Conservation (phyloP, 2,888 invertebrate genomes). For the Cinara cedri region DNA sequence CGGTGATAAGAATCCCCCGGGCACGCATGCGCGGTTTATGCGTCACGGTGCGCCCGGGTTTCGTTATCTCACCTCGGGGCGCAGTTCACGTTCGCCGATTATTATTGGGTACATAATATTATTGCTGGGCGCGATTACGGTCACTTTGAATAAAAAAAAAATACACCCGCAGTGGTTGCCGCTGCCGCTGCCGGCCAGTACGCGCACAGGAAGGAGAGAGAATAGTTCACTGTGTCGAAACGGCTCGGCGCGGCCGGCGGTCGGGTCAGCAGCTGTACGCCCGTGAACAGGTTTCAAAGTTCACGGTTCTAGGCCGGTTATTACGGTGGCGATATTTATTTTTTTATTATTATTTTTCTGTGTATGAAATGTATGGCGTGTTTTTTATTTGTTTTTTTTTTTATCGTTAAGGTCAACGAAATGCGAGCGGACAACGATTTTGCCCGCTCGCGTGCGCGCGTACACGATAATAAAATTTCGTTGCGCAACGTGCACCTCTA, state of each 20-base stretch:
- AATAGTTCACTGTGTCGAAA: slow-evolving; percentile 44
- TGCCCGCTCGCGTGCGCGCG: neutral
- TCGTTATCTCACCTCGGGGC: too few relatives aligned
- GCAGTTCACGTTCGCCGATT: too few relatives aligned
- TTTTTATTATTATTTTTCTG: neutral
- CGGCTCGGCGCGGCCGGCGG: too few relatives aligned
- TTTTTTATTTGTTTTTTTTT: neutral
- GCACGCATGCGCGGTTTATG: too few relatives aligned
- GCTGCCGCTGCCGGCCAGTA: too few relatives aligned
- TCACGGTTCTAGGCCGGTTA: slow-evolving; percentile 42
- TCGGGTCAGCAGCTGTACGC: neutral
- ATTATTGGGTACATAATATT: too few relatives aligned
- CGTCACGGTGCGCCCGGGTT: too few relatives aligned
- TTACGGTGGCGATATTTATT: neutral
- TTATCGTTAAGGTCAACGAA: slow-evolving; percentile 19
- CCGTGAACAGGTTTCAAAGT: slow-evolving; percentile 52
- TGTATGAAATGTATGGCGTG: too few relatives aligned
- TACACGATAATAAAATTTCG: neutral
- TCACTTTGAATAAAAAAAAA: too few relatives aligned
- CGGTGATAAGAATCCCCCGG: too few relatives aligned
- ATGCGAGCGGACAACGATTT: slow-evolving; percentile 1
- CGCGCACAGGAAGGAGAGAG: neutral
- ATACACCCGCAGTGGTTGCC: too few relatives aligned
- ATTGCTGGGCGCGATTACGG: too few relatives aligned
- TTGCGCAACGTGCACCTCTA: neutral